These are phyloP conservation scores for Planiliza haematocheilus DNA, from an alignment of 2,113 vertebrate genomes.

Conservation along the genomic window DNA sequence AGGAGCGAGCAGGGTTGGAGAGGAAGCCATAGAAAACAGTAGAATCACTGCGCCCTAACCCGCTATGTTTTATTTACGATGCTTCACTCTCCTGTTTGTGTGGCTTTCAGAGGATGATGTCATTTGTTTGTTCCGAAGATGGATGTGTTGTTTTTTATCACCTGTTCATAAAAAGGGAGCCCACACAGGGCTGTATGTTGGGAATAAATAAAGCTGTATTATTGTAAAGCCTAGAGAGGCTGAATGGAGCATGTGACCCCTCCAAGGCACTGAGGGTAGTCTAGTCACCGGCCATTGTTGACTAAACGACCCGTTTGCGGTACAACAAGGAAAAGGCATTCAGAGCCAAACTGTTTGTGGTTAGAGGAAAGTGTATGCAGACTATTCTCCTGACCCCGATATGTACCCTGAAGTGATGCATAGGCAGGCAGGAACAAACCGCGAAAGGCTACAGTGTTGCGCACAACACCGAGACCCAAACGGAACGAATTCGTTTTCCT, in stretches of 20 bases:
- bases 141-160: conserved; percentile 23
- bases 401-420: conserved; percentile 54
- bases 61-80: conserved; percentile 80
- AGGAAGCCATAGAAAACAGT: conserved; percentile 52
- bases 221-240: conserved; percentile 47
- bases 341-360: conserved; percentile 18
- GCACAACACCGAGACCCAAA: conserved; percentile 50
- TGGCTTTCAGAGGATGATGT: conserved; percentile 79
- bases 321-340: conserved; percentile 22
- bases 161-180: conserved; percentile 16
- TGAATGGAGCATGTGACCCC: conserved; percentile 76
- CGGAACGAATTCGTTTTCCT: neutral
- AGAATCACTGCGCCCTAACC: conserved; percentile 65
- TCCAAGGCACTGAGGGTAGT: conserved; percentile 43
- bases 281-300: conserved; percentile 73
- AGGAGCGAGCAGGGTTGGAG: neutral
- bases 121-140: conserved; percentile 77
- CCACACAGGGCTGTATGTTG: neutral
- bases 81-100: conserved; percentile 61
- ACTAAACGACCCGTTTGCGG: conserved; percentile 71
- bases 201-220: conserved; percentile 40
- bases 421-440: conserved; percentile 22
- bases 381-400: conserved; percentile 61
- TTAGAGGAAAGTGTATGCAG: conserved; percentile 14
- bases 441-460: conserved; percentile 44